Evolutionary conservation across 2,888 invertebrate genomes (phyloP), one percentile per base, ranked within the genome.

Genomic region (Aplocera efformata): DNA sequence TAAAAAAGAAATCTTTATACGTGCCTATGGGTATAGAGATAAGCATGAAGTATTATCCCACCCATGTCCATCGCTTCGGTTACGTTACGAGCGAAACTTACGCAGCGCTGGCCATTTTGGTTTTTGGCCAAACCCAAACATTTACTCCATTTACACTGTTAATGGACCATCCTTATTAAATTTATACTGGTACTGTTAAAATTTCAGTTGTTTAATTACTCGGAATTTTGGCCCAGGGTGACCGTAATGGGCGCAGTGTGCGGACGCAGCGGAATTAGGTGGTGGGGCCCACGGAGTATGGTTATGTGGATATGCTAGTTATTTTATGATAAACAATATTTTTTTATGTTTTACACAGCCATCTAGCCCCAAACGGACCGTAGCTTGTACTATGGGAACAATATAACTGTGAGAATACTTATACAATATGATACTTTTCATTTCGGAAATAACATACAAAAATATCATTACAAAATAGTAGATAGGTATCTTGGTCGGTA

Each of bases 151-250:
- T 80, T 74, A 64, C 68, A 72, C 71, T 73, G 73, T 68, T 72
- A 83, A 84, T 80, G 48, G 79, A 67, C 84, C 76, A 82, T 84
- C 76, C 76, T 81, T 84, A 82, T 84, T 80, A 83, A 81, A 85
- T 84, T 82, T 84, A 84, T 81, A 79, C 81, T 71, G 77, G 74
- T 62, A 72, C 76, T 72, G 81, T 81, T 81, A 83, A 83, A 80
- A 80, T 84, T 82, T 82, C 80, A 81, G 78, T 79, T 77, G 84
- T 84, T 85, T 83, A 85, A 86, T 84, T 84, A 76, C 76, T 69
- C 65, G 72, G 73, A 81, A 81, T 82, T 83, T 72, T 72, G 76
- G 78, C 66, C 68, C 71, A 62, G 75, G 74, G 67, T 67, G 73
- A 78, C 82, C 67, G 71, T 66, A 79, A 81, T 74, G 70, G 72